Percentiles rank a stretch among this genome's conserved stretches.
Evolutionary conservation across 2,797 vertebrate genomes (phyloP).

Genomic region (Columba guinea): DNA sequence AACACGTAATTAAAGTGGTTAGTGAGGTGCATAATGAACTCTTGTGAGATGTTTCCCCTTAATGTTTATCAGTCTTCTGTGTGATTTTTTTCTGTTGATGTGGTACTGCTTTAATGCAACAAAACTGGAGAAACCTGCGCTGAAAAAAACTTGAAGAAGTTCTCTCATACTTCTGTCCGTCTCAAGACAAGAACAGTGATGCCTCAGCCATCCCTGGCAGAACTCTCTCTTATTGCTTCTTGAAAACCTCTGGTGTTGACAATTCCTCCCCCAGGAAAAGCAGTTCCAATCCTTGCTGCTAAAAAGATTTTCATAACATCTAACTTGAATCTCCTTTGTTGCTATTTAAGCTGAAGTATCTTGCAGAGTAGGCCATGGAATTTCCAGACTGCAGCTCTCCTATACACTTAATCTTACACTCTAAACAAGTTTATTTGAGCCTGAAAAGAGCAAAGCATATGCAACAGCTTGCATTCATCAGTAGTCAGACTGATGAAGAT

Average conservation of each 20-base stretch:
- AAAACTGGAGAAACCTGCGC: neutral
- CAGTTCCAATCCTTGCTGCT: neutral
- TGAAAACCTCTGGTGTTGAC: neutral
- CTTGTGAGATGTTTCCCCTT: slow-evolving; percentile 13
- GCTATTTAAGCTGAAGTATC: neutral
- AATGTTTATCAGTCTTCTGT: slow-evolving; percentile 13
- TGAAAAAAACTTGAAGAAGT: neutral
- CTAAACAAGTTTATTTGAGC: neutral
- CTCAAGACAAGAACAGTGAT: neutral
- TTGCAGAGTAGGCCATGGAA: neutral
- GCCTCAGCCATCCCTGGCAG: neutral
- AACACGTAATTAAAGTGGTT: slow-evolving; percentile 54
- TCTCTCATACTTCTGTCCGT: neutral
- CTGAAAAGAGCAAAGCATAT: neutral
- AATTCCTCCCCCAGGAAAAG: neutral
- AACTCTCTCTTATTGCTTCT: neutral
- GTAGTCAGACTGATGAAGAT: neutral
- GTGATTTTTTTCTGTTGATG: neutral
- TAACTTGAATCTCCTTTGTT: neutral
- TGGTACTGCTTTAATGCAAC: neutral
- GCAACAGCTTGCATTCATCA: neutral
- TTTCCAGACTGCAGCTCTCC: neutral
- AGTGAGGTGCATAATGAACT: slow-evolving; percentile 53
- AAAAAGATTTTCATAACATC: neutral
- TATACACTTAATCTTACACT: neutral